Conservation (phyloP, 2,113 vertebrate species). For the Coreoperca whiteheadi region DNA sequence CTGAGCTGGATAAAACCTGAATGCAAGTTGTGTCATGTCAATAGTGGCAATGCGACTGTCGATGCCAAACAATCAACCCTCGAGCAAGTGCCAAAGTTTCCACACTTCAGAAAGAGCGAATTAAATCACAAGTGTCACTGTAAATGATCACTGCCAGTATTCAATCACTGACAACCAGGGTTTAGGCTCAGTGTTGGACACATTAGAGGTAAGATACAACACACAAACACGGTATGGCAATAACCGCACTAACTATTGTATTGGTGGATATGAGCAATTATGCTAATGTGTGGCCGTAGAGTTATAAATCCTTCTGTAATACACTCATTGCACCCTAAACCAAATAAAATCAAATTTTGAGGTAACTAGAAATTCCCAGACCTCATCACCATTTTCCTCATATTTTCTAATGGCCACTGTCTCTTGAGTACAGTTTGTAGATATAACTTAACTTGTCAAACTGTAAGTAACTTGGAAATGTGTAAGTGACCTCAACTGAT, state of each 20-base stretch:
- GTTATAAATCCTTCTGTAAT: neutral
- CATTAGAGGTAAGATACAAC: neutral
- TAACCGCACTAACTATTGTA: neutral
- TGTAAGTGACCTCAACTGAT: neutral
- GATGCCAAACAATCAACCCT: neutral
- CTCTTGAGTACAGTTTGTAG: neutral
- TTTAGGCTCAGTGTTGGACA: neutral
- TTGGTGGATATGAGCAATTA: neutral
- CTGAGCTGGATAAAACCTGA: neutral
- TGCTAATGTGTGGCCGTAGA: neutral
- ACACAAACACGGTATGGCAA: neutral
- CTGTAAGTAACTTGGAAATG: neutral
- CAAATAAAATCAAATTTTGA: neutral
- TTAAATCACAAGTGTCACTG: neutral
- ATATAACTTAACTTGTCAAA: neutral
- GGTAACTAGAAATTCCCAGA: neutral
- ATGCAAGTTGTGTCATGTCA: neutral
- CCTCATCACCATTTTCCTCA: neutral
- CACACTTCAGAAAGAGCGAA: neutral
- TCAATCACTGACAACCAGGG: slow-evolving; percentile 16
- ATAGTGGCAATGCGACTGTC: neutral
- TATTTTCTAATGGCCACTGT: neutral
- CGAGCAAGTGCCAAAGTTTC: neutral
- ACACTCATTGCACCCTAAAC: neutral
- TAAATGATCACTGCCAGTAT: slow-evolving; percentile 7